phyloP scores from a whole-genome alignment of 1,140 invertebrate genomes.

The Drosophila prosaltans region DNA sequence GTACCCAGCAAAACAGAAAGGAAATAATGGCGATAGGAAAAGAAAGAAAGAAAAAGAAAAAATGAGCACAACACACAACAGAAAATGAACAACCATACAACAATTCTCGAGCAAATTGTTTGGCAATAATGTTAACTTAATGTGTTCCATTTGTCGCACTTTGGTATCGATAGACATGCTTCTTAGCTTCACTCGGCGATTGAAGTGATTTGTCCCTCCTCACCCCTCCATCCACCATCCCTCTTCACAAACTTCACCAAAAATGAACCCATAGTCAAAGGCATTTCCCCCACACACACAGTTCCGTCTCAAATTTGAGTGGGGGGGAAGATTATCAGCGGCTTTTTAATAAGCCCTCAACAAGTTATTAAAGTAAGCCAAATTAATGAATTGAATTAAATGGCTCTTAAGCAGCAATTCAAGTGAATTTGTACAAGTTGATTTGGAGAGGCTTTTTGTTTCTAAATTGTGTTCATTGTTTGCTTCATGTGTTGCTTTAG shows the following conservation, averaged over 20 bases:
- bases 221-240: background rate
- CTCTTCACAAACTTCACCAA: background rate
- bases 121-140: slow-evolving; percentile 82
- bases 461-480: background rate
- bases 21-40: slow-evolving; percentile 53
- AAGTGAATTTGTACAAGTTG: slow-evolving; percentile 9
- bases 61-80: slow-evolving; percentile 59
- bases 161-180: slow-evolving; percentile 67
- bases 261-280: background rate
- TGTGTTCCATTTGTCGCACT: slow-evolving; percentile 80
- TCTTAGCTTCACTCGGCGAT: slow-evolving; percentile 28
- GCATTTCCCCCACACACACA: background rate
- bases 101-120: slow-evolving; percentile 77
- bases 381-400: slow-evolving; percentile 20
- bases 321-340: slow-evolving; percentile 10
- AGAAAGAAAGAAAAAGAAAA: slow-evolving; percentile 1
- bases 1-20: slow-evolving; percentile 7
- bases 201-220: slow-evolving; percentile 63
- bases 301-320: background rate
- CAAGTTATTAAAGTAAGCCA: slow-evolving; percentile 20
- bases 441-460: background rate
- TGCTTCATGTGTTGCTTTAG: background rate
- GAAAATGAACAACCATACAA: slow-evolving; percentile 64
- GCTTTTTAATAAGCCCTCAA: slow-evolving; percentile 27
- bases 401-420: slow-evolving; percentile 11